phyloP scores from a whole-genome alignment of 2,888 invertebrate genomes.

The Nemotelus nigrinus region DNA sequence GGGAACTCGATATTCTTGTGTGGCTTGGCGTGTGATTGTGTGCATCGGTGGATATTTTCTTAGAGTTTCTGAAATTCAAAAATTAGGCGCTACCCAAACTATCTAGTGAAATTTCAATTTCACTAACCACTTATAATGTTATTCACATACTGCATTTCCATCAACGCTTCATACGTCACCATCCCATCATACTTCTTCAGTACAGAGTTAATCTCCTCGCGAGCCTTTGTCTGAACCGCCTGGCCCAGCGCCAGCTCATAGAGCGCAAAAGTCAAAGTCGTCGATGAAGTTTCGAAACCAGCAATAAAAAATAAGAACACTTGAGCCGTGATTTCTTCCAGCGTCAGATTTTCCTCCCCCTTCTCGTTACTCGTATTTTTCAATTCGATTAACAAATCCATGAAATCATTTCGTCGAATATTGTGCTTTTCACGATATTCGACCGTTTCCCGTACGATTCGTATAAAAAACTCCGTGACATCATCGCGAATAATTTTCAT shows the following conservation, averaged over 20 bases:
- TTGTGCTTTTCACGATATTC: conserved; percentile 61
- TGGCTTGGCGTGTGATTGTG: neutral
- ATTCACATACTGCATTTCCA: conserved; percentile 59
- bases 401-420: conserved; percentile 65
- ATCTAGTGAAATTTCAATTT: neutral
- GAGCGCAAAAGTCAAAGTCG: conserved; percentile 56
- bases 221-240: conserved; percentile 56
- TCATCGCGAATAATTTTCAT: conserved; percentile 55
- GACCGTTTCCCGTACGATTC: conserved; percentile 61
- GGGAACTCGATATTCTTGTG: conserved; percentile 6
- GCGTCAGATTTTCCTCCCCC: conserved; percentile 9
- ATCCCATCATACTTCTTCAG: conserved; percentile 53
- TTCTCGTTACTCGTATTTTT: conserved; percentile 52
- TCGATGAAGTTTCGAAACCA: conserved; percentile 60
- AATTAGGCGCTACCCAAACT: neutral
- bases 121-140: conserved; percentile 52
- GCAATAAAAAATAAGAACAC: conserved; percentile 46
- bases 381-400: conserved; percentile 67
- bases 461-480: conserved; percentile 57
- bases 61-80: conserved; percentile 23
- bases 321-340: conserved; percentile 33
- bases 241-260: conserved; percentile 58
- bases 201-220: conserved; percentile 55
- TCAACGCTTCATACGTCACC: conserved; percentile 57
- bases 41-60: conserved; percentile 22